These are phyloP conservation scores for Epizoanthus rinbou DNA, from an alignment of 92 coral and sea anemone genomes.

Conservation along the genomic window DNA sequence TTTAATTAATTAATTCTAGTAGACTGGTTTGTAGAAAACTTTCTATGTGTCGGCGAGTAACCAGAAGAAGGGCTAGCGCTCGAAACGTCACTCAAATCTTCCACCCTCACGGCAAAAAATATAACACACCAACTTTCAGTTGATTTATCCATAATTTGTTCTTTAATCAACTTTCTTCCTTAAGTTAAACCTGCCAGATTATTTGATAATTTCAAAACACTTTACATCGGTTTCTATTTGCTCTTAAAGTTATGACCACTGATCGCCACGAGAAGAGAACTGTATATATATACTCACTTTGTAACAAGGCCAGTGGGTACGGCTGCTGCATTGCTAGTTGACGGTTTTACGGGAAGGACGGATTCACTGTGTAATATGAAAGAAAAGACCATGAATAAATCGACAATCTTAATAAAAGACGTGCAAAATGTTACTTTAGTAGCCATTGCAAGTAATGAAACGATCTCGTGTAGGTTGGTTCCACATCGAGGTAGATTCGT, in stretches of 20 bases:
- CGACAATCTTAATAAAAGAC: background rate
- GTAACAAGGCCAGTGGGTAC: conserved; percentile 30
- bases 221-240: background rate
- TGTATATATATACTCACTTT: conserved; percentile 8
- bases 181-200: too few species aligned
- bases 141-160: too few species aligned
- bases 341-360: conserved; percentile 9
- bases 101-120: too few species aligned
- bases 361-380: conserved; percentile 27
- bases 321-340: conserved; percentile 10
- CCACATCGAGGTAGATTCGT: too few species aligned
- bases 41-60: too few species aligned
- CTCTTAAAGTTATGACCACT: background rate
- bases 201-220: background rate
- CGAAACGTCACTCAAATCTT: too few species aligned
- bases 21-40: too few species aligned
- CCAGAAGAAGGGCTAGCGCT: too few species aligned
- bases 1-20: too few species aligned
- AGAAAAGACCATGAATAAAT: background rate
- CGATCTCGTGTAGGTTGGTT: background rate
- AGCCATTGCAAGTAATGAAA: background rate
- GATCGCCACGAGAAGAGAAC: too few species aligned
- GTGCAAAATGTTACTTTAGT: background rate
- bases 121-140: too few species aligned
- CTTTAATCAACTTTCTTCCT: too few species aligned